Evolutionary conservation across 1,140 invertebrate genomes (phyloP), one percentile per base, ranked within the genome.

Genomic region (Choristoneura fumiferana): DNA sequence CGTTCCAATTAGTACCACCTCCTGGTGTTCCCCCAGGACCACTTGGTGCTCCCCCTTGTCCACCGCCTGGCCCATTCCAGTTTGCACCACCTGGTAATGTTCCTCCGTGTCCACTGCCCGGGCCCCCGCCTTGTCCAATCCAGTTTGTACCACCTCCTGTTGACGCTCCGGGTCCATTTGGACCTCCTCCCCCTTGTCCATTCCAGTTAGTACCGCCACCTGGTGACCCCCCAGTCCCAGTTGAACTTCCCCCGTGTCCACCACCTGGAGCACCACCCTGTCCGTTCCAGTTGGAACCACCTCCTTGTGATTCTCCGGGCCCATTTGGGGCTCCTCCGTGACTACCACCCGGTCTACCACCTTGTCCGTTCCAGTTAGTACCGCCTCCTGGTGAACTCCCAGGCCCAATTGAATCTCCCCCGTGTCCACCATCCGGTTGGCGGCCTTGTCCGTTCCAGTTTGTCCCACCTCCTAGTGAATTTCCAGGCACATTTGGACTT

Each of bases 101-200:
- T 18, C 10, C 29, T 4, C 54, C 38, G 1, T 39, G 49, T 4
- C 13, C 12, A 10, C 58, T 39, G 56, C 39, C 35, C 0, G 62
- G 29, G 5, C 35, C 15, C 22, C 58, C 49, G 4, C n/a, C 49
- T 4, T 18, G 0, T 9, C 38, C 18, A 14, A 1, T 29, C 22
- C 22, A 29, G 6, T 29, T 29, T 2, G 22, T 29, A 12, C 39
- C 40, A 15, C 52, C 38, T 22, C 55, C 14, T 10, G 35, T 10
- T 10, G 8, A 10, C 8, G 37, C 13, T 22, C 37, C 37, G 1
- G n/a, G 10, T 1, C 10, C 13, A 13, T 14, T 18, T 5, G 43
- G 43, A n/a, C n/a, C n/a, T 55, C 35, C 58, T 22, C 73, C 76
- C 54, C 63, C 67, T 18, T 68, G 64, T 12, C 57, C 18, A 33